A percentile compares a stretch with the other conserved stretches of the same genome.
These are phyloP conservation scores for Heterodera carotae DNA, from an alignment of 1,140 invertebrate species.

Conservation along the genomic window DNA sequence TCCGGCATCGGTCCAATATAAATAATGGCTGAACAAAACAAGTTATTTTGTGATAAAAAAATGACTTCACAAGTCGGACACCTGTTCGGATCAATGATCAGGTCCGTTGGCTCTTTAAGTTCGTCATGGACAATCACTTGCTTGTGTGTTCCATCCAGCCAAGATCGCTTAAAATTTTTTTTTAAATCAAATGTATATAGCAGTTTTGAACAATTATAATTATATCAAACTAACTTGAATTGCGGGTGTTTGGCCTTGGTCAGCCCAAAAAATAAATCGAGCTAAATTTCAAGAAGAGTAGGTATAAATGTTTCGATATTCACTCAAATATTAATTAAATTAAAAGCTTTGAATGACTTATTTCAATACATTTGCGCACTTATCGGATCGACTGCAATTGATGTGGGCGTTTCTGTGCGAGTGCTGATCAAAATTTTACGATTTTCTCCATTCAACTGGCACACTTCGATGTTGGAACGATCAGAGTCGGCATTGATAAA, in stretches of 20 bases:
- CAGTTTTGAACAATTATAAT: neutral
- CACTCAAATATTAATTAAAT: neutral
- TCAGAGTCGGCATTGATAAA: slow-evolving; percentile 96
- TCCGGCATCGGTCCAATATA: slow-evolving; percentile 95
- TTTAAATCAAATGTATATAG: neutral
- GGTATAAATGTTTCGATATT: neutral
- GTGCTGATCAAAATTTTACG: slow-evolving; percentile 88
- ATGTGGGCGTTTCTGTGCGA: slow-evolving; percentile 86
- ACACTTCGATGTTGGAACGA: slow-evolving; percentile 94
- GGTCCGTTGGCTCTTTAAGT: slow-evolving; percentile 84
- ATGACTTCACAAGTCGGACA: neutral
- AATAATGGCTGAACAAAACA: slow-evolving; percentile 74
- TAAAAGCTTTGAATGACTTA: neutral
- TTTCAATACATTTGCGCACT: slow-evolving; percentile 62
- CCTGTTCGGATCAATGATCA: slow-evolving; percentile 86
- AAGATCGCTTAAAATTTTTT: slow-evolving; percentile 73
- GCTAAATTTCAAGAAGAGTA: slow-evolving; percentile 66
- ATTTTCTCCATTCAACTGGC: slow-evolving; percentile 83
- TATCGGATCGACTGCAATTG: slow-evolving; percentile 92
- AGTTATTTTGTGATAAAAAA: neutral
- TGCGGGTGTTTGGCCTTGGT: slow-evolving; percentile 92
- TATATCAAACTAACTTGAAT: slow-evolving; percentile 69
- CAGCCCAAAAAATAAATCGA: slow-evolving; percentile 80
- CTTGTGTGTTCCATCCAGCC: slow-evolving; percentile 85
- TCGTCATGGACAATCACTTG: slow-evolving; percentile 83